Conservation (phyloP, 2,113 vertebrate species). For the Pongo pygmaeus region DNA sequence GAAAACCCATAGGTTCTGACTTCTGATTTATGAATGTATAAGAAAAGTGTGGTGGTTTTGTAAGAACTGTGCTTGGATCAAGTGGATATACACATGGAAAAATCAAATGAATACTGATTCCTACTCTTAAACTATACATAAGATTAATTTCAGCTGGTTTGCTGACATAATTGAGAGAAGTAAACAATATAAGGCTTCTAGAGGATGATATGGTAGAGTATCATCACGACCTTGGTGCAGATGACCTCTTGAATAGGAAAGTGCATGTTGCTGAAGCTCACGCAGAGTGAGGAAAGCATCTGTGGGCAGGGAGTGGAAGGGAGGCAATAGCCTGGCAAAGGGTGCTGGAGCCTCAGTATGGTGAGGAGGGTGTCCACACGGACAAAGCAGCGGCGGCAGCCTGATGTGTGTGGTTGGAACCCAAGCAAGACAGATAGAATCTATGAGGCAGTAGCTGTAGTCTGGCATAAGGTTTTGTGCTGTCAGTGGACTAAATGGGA, state of each 20-base stretch:
- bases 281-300: background rate
- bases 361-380: background rate
- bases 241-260: background rate
- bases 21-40: background rate
- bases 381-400: background rate
- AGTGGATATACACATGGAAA: background rate
- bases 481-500: background rate
- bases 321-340: background rate
- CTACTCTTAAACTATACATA: background rate
- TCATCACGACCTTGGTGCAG: background rate
- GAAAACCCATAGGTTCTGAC: background rate
- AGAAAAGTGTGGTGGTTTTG: background rate
- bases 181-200: constrained; percentile 11
- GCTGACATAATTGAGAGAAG: background rate
- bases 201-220: background rate
- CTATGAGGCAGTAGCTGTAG: background rate
- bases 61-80: background rate
- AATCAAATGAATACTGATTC: background rate
- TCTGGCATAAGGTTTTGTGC: background rate
- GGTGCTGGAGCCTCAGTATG: background rate
- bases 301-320: background rate
- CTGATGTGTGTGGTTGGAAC: background rate
- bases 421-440: background rate
- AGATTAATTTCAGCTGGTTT: background rate
- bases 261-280: background rate